These are phyloP conservation scores for Resseliella maxima DNA, from an alignment of 2,888 invertebrate genomes.

Conservation along the genomic window DNA sequence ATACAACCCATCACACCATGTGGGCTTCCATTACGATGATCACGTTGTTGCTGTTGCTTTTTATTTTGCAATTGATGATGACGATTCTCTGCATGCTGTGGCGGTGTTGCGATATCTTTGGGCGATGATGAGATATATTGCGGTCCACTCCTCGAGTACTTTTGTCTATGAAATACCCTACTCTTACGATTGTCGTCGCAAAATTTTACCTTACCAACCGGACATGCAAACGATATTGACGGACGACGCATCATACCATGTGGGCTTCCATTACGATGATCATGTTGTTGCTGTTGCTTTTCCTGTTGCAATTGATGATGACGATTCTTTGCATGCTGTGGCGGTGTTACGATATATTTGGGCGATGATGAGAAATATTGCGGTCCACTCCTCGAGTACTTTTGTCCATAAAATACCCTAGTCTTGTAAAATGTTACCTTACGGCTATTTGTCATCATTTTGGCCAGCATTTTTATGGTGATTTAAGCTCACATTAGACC, in stretches of 20 bases:
- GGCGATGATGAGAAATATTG: constrained; percentile 19
- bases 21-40: constrained; percentile 9
- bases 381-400: background rate
- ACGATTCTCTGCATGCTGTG: constrained; percentile 16
- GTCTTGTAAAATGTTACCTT: constrained; percentile 2
- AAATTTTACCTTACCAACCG: too few species aligned
- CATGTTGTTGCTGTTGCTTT: background rate
- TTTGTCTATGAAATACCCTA: background rate
- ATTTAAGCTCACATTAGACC: constrained; percentile 49
- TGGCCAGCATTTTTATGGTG: constrained; percentile 17
- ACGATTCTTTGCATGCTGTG: constrained; percentile 23
- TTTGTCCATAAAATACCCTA: background rate
- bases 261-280: constrained; percentile 9
- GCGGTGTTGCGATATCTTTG: background rate
- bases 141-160: background rate
- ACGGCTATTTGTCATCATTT: background rate
- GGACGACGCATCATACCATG: constrained; percentile 57
- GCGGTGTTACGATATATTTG: background rate
- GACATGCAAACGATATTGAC: constrained; percentile 55
- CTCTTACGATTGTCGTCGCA: background rate
- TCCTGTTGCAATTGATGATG: background rate
- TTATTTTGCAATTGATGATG: background rate
- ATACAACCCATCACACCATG: constrained; percentile 56
- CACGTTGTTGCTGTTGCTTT: background rate
- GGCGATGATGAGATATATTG: constrained; percentile 17